phyloP scores from a whole-genome alignment of 1,140 invertebrate genomes.

The Lasaia peninsularis region DNA sequence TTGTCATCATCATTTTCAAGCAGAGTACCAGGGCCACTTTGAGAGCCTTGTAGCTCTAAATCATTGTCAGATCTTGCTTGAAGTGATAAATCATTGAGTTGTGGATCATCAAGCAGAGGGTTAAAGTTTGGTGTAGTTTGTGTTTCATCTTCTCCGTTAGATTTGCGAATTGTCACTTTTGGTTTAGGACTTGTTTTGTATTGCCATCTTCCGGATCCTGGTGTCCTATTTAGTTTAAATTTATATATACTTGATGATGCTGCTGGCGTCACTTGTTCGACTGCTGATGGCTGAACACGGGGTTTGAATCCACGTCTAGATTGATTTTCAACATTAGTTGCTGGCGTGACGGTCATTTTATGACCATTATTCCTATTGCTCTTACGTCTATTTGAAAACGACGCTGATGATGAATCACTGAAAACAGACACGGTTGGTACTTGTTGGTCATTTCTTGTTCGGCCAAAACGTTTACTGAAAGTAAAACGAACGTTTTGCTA shows the following conservation, averaged over 20 bases:
- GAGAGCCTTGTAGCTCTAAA: constrained; percentile 83
- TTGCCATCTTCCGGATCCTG: constrained; percentile 86
- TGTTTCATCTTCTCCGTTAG: constrained; percentile 79
- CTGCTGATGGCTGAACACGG: constrained; percentile 77
- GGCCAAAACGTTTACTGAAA: constrained; percentile 75
- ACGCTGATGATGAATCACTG: constrained; percentile 76
- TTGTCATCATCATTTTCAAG: constrained; percentile 81
- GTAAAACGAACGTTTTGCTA: not conserved
- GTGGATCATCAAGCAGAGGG: constrained; percentile 55
- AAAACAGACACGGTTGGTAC: constrained; percentile 81
- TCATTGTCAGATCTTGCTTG: constrained; percentile 79
- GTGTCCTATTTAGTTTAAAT: constrained; percentile 86
- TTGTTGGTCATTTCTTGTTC: constrained; percentile 72
- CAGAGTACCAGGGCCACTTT: constrained; percentile 78
- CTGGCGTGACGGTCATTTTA: constrained; percentile 62
- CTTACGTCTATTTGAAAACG: constrained; percentile 71
- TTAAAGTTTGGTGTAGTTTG: constrained; percentile 65
- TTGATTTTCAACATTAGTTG: constrained; percentile 63
- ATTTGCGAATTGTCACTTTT: constrained; percentile 87
- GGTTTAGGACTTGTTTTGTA: constrained; percentile 93
- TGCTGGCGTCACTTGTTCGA: constrained; percentile 68
- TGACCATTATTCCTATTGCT: constrained; percentile 63
- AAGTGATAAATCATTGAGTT: constrained; percentile 63
- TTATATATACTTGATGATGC: constrained; percentile 82
- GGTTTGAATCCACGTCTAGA: constrained; percentile 80